These are phyloP conservation scores for Megaustenia siamemsis DNA, from an alignment of 2,888 invertebrate species.

Conservation along the genomic window DNA sequence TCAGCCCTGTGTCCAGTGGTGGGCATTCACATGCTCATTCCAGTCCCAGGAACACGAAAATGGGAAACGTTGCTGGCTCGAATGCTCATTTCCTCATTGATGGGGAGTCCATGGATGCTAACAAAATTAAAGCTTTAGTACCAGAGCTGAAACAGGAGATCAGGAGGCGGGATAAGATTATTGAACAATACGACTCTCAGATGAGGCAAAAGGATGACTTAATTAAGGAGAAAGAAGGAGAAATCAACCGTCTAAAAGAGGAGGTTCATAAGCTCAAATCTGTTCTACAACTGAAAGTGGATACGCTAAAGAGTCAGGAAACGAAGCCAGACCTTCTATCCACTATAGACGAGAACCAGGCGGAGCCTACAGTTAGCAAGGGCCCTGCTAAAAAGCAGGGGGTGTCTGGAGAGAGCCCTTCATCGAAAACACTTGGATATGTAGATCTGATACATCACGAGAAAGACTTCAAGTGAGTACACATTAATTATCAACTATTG, in stretches of 20 bases:
- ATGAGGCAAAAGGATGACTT: constrained; percentile 83
- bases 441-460: constrained; percentile 82
- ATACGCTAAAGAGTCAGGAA: constrained; percentile 77
- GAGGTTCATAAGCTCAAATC: constrained; percentile 87
- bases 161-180: constrained; percentile 81
- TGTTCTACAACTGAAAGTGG: constrained; percentile 81
- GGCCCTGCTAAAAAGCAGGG: constrained; percentile 85
- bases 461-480: constrained; percentile 85
- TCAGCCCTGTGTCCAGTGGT: neutral
- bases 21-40: constrained; percentile 43
- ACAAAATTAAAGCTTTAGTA: constrained; percentile 78
- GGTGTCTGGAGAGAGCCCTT: constrained; percentile 87
- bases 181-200: constrained; percentile 83
- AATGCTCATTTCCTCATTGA: constrained; percentile 72
- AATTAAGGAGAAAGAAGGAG: constrained; percentile 84
- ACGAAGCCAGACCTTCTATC: constrained; percentile 83
- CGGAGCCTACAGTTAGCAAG: constrained; percentile 80
- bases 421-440: constrained; percentile 72
- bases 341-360: constrained; percentile 82
- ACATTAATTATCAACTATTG: no score
- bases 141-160: constrained; percentile 82
- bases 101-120: constrained; percentile 74
- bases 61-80: constrained; percentile 77
- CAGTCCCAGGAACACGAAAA: constrained; percentile 58
- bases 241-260: constrained; percentile 84